These are phyloP conservation scores for Fratercula arctica DNA, from an alignment of 2,797 vertebrate genomes.

Conservation along the genomic window DNA sequence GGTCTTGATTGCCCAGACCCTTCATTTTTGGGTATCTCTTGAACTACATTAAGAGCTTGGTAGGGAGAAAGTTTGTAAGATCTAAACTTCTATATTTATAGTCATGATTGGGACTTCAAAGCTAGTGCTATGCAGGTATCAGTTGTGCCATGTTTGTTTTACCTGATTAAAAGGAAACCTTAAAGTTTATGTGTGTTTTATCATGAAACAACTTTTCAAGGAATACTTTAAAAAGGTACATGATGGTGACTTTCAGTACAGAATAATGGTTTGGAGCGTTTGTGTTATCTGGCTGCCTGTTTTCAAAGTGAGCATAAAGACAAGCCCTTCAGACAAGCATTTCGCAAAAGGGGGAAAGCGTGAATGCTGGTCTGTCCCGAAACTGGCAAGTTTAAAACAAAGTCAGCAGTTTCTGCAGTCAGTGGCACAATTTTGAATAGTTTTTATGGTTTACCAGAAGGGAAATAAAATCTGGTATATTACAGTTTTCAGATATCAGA, in stretches of 20 bases:
- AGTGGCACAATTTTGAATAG: neutral
- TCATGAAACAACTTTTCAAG: neutral
- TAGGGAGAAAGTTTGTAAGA: neutral
- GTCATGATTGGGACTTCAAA: neutral
- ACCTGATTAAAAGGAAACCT: neutral
- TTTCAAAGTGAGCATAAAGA: neutral
- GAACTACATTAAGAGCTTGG: neutral
- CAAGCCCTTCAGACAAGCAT: neutral
- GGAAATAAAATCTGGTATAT: neutral
- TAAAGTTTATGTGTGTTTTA: neutral
- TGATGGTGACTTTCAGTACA: neutral
- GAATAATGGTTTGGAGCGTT: neutral
- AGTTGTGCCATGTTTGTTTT: neutral
- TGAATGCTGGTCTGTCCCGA: neutral
- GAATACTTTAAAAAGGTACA: neutral
- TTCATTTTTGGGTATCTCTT: neutral
- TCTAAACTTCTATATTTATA: neutral
- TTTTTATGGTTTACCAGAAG: neutral
- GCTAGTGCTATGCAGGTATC: neutral
- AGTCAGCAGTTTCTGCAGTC: neutral
- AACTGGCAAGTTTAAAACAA: neutral
- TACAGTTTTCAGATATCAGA: neutral
- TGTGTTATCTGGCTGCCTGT: neutral
- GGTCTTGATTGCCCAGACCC: neutral
- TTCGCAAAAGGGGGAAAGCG: neutral